Evolutionary conservation across 2,797 vertebrate species (phyloP).

Genomic region (Jordanella pulchra): DNA sequence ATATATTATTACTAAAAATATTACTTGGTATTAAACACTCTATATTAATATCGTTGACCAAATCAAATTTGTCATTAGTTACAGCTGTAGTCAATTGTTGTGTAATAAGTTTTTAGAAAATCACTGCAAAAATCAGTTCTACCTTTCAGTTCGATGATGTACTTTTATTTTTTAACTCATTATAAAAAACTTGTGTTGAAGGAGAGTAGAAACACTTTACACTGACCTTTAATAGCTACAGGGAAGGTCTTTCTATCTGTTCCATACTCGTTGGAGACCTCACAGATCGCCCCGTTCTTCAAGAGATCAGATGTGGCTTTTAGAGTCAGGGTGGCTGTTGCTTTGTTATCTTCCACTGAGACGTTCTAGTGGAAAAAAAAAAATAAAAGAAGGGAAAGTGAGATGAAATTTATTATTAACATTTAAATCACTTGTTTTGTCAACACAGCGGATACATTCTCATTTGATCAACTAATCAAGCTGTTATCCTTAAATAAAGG

Average conservation of each 20-base stretch:
- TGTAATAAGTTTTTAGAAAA: too few relatives aligned
- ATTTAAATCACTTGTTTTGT: not conserved
- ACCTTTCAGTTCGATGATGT: not conserved
- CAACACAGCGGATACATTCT: too few relatives aligned
- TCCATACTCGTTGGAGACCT: slow-evolving; percentile 78
- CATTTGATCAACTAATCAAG: too few relatives aligned
- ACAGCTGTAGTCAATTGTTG: too few relatives aligned
- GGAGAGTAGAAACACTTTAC: not conserved
- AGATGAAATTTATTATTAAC: not conserved
- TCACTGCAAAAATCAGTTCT: too few relatives aligned
- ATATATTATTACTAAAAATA: too few relatives aligned
- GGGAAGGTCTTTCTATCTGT: slow-evolving; percentile 57
- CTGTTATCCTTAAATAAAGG: too few relatives aligned
- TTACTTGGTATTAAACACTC: too few relatives aligned
- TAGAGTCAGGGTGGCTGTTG: slow-evolving; percentile 79
- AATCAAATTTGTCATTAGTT: too few relatives aligned
- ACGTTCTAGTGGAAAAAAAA: slow-evolving; percentile 49
- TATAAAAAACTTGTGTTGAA: not conserved
- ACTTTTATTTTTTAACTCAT: not conserved
- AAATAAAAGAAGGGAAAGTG: not conserved
- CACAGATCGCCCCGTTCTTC: slow-evolving; percentile 77
- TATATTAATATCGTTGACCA: too few relatives aligned
- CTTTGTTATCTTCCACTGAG: slow-evolving; percentile 66
- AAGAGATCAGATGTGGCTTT: slow-evolving; percentile 73
- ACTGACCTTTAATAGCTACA: slow-evolving; percentile 70